Conservation (phyloP, 2,113 vertebrate species). For the Eulemur macaco region DNA sequence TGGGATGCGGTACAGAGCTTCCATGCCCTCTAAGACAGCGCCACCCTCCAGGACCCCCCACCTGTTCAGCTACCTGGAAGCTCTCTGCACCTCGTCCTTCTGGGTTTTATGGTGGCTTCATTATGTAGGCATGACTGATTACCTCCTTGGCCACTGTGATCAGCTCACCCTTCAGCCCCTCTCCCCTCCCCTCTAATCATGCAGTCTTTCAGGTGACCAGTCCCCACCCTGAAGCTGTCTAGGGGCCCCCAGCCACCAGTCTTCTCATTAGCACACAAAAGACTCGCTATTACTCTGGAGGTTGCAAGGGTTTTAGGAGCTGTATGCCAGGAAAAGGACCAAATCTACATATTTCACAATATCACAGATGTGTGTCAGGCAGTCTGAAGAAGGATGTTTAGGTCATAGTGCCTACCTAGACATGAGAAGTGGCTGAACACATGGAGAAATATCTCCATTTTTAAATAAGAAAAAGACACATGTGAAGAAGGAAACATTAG, state of each 20-base stretch:
- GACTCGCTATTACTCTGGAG: not conserved
- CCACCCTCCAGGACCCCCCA: not conserved
- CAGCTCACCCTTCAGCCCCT: not conserved
- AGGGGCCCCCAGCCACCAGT: not conserved
- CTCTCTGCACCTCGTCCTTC: not conserved
- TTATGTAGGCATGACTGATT: not conserved
- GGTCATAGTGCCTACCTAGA: not conserved
- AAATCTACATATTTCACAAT: not conserved
- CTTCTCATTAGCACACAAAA: not conserved
- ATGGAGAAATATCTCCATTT: not conserved
- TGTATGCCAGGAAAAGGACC: not conserved
- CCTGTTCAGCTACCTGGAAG: not conserved
- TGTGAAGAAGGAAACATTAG: not conserved
- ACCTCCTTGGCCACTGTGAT: not conserved
- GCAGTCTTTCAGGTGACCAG: not conserved
- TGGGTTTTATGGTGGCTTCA: not conserved
- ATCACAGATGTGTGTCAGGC: not conserved
- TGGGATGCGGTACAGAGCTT: not conserved
- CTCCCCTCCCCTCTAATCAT: not conserved
- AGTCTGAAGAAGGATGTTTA: not conserved
- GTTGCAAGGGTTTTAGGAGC: not conserved
- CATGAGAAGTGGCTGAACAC: not conserved
- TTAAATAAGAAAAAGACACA: not conserved
- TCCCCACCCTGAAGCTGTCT: not conserved
- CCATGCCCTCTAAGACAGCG: too few relatives aligned